These are phyloP conservation scores for Amiota minor DNA, from an alignment of 2,888 invertebrate species.

Conservation along the genomic window DNA sequence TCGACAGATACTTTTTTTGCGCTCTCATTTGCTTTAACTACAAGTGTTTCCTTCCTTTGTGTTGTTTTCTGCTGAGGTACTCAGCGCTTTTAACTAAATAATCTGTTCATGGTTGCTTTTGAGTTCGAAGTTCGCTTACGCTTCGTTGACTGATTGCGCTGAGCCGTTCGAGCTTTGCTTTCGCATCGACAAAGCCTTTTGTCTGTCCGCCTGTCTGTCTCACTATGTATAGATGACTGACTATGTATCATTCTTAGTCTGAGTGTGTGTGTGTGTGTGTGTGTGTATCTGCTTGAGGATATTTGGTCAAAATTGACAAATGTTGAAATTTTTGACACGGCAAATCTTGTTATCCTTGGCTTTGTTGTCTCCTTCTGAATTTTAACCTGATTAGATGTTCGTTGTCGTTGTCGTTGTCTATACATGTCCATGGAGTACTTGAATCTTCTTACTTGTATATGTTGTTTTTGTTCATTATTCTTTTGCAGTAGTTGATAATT, in stretches of 20 bases:
- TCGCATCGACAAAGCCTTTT: constrained; percentile 12
- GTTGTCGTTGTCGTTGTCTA: background rate
- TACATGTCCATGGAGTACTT: too few species aligned
- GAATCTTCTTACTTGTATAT: background rate
- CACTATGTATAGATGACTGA: too few species aligned
- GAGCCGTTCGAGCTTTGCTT: constrained; percentile 15
- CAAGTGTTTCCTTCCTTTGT: constrained; percentile 46
- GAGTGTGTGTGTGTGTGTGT: too few species aligned
- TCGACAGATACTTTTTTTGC: background rate
- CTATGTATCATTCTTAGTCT: too few species aligned
- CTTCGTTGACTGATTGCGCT: constrained; percentile 42
- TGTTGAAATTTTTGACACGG: constrained; percentile 65
- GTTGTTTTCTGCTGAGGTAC: constrained; percentile 31
- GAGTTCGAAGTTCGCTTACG: constrained; percentile 32
- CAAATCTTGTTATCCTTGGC: constrained; percentile 49
- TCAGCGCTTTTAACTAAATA: constrained; percentile 30
- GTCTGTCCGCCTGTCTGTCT: background rate
- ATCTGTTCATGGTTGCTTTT: constrained; percentile 9
- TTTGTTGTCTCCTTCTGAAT: background rate
- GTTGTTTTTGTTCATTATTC: background rate
- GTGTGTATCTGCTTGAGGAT: too few species aligned
- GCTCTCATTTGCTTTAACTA: constrained; percentile 42
- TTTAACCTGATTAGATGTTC: constrained; percentile 54
- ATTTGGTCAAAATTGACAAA: constrained; percentile 50
- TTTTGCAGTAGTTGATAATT: background rate